These are phyloP conservation scores for Heliocidaris tuberculata DNA, from an alignment of 35 echinoderm and acorn worm species.

Conservation along the genomic window DNA sequence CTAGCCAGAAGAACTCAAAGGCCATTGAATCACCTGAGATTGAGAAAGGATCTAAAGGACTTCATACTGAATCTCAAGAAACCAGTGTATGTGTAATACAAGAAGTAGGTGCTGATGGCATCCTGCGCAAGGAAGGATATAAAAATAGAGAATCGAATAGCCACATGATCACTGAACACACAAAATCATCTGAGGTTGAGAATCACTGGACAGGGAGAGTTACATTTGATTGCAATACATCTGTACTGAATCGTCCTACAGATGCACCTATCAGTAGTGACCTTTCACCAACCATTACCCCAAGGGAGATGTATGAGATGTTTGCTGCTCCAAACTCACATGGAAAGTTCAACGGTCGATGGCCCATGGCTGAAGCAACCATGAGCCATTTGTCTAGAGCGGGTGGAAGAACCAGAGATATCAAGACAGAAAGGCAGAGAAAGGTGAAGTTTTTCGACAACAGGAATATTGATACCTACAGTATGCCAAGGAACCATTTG, in stretches of 20 bases:
- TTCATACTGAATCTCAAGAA: background rate
- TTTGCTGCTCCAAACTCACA: background rate
- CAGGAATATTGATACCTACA: background rate
- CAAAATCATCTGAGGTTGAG: background rate
- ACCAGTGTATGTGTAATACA: background rate
- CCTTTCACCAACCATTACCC: background rate
- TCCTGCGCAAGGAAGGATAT: background rate
- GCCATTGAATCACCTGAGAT: background rate
- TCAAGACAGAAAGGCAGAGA: background rate
- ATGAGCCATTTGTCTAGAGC: background rate
- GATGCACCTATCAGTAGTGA: background rate
- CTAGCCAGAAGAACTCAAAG: background rate
- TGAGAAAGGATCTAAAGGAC: background rate
- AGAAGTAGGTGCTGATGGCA: background rate
- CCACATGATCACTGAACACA: background rate
- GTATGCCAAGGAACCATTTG: background rate
- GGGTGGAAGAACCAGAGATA: background rate
- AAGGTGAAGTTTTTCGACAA: background rate
- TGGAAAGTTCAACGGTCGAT: background rate
- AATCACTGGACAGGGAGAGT: background rate
- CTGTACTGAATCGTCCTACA: background rate
- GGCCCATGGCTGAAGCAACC: background rate
- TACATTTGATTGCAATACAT: background rate
- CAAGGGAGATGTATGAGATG: conserved; percentile 18
- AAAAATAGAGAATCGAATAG: background rate